Conservation (phyloP, 2,113 vertebrate genomes). For the Atlantisia rogersi region DNA sequence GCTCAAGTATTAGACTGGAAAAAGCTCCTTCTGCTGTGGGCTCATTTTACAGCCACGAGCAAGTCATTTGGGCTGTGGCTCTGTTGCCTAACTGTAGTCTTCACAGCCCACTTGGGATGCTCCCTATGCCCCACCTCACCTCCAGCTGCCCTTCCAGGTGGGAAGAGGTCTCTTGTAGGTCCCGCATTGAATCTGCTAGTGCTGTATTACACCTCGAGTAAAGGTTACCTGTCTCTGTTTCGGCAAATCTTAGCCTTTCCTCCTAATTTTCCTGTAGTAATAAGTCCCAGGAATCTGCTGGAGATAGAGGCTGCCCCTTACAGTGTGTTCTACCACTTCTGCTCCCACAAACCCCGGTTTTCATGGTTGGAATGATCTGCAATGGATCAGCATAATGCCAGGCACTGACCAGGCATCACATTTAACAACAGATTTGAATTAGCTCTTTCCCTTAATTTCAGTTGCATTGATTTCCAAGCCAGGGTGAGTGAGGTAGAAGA, state of each 20-base stretch:
- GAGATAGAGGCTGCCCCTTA: background rate
- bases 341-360: background rate
- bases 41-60: background rate
- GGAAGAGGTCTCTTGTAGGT: background rate
- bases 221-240: background rate
- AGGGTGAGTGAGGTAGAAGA: background rate
- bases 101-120: background rate
- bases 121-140: background rate
- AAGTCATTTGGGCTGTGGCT: background rate
- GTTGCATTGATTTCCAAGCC: background rate
- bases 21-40: background rate
- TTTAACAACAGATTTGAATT: background rate
- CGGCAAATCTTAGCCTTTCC: background rate
- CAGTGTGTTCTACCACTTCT: background rate
- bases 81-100: background rate
- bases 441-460: background rate
- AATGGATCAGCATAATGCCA: background rate
- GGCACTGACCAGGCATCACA: background rate
- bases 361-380: background rate
- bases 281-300: background rate
- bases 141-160: background rate
- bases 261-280: background rate
- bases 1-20: background rate
- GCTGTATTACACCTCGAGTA: background rate
- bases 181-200: background rate